Evolutionary conservation across 2,113 vertebrate genomes (phyloP).

Genomic region (Hystrix brachyura): DNA sequence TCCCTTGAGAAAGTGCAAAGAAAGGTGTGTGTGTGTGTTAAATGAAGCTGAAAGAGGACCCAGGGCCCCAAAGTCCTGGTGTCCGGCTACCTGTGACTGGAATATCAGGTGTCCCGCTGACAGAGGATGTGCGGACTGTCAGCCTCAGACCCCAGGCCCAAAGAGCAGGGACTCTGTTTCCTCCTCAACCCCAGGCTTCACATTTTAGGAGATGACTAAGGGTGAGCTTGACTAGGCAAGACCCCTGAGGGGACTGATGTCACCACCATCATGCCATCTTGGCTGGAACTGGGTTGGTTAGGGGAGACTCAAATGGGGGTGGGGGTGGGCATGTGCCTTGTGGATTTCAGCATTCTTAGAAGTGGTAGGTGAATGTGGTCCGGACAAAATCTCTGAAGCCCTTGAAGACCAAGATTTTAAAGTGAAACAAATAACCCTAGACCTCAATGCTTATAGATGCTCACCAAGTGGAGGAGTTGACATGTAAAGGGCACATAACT

Average conservation of each 20-base stretch:
- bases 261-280: neutral
- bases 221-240: neutral
- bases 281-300: neutral
- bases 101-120: conserved; percentile 69
- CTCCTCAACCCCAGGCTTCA: neutral
- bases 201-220: neutral
- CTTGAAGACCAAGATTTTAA: neutral
- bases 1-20: neutral
- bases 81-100: conserved; percentile 59
- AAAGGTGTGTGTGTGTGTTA: neutral
- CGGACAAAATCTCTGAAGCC: neutral
- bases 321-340: fast-evolving
- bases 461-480: neutral
- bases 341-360: neutral
- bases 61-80: conserved; percentile 34
- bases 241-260: neutral
- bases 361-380: neutral
- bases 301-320: neutral
- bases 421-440: neutral
- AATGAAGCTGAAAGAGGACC: conserved; percentile 71
- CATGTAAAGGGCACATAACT: neutral
- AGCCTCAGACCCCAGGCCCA: neutral
- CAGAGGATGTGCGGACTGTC: neutral
- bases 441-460: neutral
- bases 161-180: neutral